Evolutionary conservation across 2,113 vertebrate species (phyloP), one percentile per base, ranked within the genome.

Genomic region (Falco punctatus): DNA sequence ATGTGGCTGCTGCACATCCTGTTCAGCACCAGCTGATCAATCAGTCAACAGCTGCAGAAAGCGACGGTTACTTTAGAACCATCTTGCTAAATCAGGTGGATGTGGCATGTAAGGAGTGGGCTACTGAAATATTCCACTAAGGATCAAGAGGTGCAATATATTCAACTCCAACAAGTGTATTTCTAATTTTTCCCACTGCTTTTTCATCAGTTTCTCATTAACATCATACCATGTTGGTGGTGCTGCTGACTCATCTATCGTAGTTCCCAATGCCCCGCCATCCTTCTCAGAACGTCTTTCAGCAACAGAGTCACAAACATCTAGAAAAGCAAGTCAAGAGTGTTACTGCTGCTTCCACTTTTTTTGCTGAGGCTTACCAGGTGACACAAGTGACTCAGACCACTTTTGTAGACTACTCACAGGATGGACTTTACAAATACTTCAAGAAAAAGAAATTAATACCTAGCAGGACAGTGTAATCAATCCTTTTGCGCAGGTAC

Each of bases 301-400:
- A 48, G 3, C 1, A 86, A 5, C 0, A 33, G 42, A 32, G 30
- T 28, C 27, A 42, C 1, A 4, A 44, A 16, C 0, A 64, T 5
- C 94, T 95, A 74, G 28, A 89, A 92, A 92, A 78, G 21, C 10
- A 86, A 94, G 18, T 10, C 4, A 35, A 33, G 58, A 70, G 20
- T 58, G 88, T 82, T 59, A 78, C 20, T 90, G 59, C 10, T 80
- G 33, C 19, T 90, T 75, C 13, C 0, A 4, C 20, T 82, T 83
- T 35, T 57, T 61, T 67, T 15, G 2, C 33, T 86, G 10, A 44
- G 14, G 24, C 24, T 52, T 94, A 24, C n/a, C 17, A 46, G 19
- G 9, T 22, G 11, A 67, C 38, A 42, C 8, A 84, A 51, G 4
- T n/a, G 19, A 75, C 14, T 73, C 30, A 44, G 5, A 40, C 5